Conservation (phyloP, 2,888 invertebrate species). For the Xestia c-nigrum region DNA sequence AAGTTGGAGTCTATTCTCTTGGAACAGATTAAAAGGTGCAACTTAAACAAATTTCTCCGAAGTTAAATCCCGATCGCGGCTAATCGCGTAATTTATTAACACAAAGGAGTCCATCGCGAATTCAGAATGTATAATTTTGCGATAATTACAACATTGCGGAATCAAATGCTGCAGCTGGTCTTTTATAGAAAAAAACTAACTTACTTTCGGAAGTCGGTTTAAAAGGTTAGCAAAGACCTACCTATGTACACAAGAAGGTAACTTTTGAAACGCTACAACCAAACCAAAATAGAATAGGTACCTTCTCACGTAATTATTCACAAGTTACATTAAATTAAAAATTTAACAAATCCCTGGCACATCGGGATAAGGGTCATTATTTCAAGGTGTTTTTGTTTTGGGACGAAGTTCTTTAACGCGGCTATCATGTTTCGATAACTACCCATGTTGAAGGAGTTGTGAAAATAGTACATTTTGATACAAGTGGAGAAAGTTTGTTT, state of each 20-base stretch:
- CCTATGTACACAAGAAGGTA: background rate
- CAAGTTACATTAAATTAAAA: too few relatives aligned
- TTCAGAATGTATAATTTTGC: conserved; percentile 47
- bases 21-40: conserved; percentile 74
- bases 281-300: background rate
- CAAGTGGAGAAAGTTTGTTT: too few relatives aligned
- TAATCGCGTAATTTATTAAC: conserved; percentile 55
- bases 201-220: too few relatives aligned
- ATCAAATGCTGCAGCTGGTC: background rate
- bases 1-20: conserved; percentile 63
- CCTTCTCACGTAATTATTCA: background rate
- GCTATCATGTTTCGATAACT: too few relatives aligned
- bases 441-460: too few relatives aligned
- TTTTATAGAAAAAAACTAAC: background rate
- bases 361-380: too few relatives aligned
- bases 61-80: conserved; percentile 68
- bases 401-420: too few relatives aligned
- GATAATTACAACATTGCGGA: conserved; percentile 24
- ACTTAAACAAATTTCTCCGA: conserved; percentile 74
- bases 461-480: too few relatives aligned
- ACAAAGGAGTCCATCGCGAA: conserved; percentile 39
- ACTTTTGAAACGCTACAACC: background rate
- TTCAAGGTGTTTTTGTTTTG: too few relatives aligned
- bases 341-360: too few relatives aligned
- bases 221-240: background rate